Base-by-base conservation (phyloP, 1,140 invertebrate genomes). In the Alviniconcha marisindica region DNA sequence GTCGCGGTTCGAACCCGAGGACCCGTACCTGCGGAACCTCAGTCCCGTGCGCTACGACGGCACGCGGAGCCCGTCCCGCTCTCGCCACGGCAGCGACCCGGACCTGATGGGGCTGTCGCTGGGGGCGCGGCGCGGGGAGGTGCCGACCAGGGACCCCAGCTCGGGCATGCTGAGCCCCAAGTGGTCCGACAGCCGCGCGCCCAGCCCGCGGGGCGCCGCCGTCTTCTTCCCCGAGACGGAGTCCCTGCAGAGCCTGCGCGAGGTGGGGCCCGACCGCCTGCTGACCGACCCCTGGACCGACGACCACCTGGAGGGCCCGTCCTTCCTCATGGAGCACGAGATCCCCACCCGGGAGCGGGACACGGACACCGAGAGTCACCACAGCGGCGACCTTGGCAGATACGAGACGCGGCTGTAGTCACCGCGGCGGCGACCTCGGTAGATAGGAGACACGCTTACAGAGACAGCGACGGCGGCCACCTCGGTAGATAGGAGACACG, bases 211-310 rank as follows among this genome's bases (percentile, higher is more conserved):
- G n/a, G 87, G 87, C 0, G 79, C 87, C 4, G 81, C 85, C 31
- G 85, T 84, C 21, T 92, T 92, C 83, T 92, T 92, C 85, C 86
- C 91, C 0, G 91, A 92, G 44, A 78, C 88, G 1, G 91, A 91
- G 56, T 85, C 89, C 48, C 36, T 89, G 71, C 86, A 82, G 36
- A 83, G 81, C 42, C 78, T 85, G 77, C 80, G 85, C 31, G 87
- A 88, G 42, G 51, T 24, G 4, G 81, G 63, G n/a, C 80, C 85
- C 28, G 81, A 83, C 54, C 76, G 83, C 33, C 69, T 77, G 73
- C 76, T 83, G 40, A 80, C 54, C n/a, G 79, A 83, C 56, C 85
- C 77, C 24, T 86, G 78, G 74, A 56, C 83, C 1, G 81, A 66
- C 42, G 82, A 86, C 21, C 33, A 77, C 36, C n/a, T 81, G 40